Conservation (phyloP, 2,888 invertebrate species). For the Pherbina coryleti region DNA sequence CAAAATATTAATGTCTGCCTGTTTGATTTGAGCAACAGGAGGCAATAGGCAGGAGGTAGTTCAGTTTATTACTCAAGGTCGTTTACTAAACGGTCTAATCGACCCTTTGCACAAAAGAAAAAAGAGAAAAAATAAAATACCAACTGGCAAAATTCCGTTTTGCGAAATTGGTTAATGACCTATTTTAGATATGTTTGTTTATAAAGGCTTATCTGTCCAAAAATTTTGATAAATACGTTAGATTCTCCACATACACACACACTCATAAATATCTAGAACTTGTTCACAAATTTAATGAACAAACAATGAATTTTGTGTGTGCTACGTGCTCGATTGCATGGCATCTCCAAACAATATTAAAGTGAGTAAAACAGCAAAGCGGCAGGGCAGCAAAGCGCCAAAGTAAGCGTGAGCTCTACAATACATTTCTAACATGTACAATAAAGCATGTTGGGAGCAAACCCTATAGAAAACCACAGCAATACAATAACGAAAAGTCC, state of each 20-base stretch:
- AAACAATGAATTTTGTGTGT: constrained; percentile 16
- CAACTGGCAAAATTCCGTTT: constrained; percentile 33
- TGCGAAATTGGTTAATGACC: constrained; percentile 58
- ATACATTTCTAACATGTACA: neutral
- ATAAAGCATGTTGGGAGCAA: no score
- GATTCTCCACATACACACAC: neutral
- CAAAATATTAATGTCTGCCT: no score
- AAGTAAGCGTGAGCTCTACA: neutral
- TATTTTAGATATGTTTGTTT: constrained; percentile 42
- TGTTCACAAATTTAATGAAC: neutral
- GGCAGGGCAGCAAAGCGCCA: neutral
- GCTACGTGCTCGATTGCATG: constrained; percentile 53
- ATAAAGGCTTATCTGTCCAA: neutral
- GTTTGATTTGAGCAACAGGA: no score
- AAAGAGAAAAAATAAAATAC: neutral
- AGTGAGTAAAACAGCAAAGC: neutral
- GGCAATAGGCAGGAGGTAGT: no score
- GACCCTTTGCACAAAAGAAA: no score
- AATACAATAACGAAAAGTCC: no score
- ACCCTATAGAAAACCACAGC: no score
- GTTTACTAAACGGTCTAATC: no score
- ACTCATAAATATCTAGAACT: neutral
- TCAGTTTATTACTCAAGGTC: no score
- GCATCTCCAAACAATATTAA: constrained; percentile 35
- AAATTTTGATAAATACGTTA: neutral